Evolutionary conservation across 2,113 vertebrate genomes (phyloP).

Genomic region (Ceyx cyanopectus): DNA sequence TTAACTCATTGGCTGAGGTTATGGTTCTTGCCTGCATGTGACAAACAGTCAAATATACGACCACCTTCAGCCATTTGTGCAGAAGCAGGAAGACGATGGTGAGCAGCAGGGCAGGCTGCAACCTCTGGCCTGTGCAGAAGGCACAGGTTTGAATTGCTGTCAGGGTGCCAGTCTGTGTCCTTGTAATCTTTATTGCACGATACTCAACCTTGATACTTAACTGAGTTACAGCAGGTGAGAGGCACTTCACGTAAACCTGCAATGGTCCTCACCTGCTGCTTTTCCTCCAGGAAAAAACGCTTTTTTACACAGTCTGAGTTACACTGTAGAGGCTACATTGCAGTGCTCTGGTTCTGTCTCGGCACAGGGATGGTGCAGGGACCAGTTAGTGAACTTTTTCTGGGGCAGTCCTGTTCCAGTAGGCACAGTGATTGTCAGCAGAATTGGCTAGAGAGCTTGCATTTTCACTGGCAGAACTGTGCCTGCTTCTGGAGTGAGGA

Average conservation of each 20-base stretch:
- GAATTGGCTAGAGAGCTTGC: not conserved
- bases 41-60: not conserved
- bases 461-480: not conserved
- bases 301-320: not conserved
- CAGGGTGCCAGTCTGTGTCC: not conserved
- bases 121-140: not conserved
- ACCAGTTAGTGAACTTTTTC: accelerated
- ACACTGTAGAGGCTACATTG: not conserved
- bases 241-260: not conserved
- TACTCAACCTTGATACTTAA: not conserved
- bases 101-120: not conserved
- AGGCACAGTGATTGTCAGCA: not conserved
- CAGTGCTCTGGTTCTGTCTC: not conserved
- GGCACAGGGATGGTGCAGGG: not conserved
- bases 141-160: not conserved
- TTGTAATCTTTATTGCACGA: not conserved
- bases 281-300: not conserved
- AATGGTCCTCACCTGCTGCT: not conserved
- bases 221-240: not conserved
- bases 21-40: accelerated
- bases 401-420: not conserved
- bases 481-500: not conserved
- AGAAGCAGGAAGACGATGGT: not conserved
- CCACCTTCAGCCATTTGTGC: not conserved
- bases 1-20: not conserved